A percentile compares a stretch with the other conserved stretches of the same genome.
These are phyloP conservation scores for Nemotelus nigrinus DNA, from an alignment of 2,888 invertebrate species.

Conservation along the genomic window DNA sequence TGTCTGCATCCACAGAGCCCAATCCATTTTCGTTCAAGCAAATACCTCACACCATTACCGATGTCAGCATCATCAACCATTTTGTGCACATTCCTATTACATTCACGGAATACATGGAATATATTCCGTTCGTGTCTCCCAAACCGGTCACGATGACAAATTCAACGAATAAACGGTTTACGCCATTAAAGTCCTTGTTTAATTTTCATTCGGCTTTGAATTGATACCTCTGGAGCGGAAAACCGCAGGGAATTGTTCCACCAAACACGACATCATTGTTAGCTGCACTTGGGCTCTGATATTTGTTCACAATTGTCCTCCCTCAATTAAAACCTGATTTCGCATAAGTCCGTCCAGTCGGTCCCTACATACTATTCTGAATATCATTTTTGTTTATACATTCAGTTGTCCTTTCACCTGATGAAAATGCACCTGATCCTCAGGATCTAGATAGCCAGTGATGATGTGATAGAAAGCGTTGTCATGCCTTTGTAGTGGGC, in stretches of 20 bases:
- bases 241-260: constrained; percentile 48
- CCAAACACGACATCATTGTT: constrained; percentile 47
- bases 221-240: constrained; percentile 49
- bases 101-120: not conserved
- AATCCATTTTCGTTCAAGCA: not conserved
- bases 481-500: not conserved
- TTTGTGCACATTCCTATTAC: constrained; percentile 3
- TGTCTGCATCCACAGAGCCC: not conserved
- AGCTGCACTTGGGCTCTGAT: constrained; percentile 37
- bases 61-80: not conserved
- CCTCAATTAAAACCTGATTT: constrained; percentile 49
- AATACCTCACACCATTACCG: too few species aligned
- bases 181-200: constrained; percentile 46
- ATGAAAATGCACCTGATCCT: constrained; percentile 16
- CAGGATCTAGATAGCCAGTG: not conserved
- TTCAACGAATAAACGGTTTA: constrained; percentile 39
- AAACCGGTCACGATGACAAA: constrained; percentile 33
- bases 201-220: constrained; percentile 48
- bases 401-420: constrained; percentile 35
- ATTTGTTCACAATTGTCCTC: constrained; percentile 48
- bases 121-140: constrained; percentile 7
- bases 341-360: constrained; percentile 31
- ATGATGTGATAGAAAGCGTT: not conserved
- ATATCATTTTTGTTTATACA: constrained; percentile 33
- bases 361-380: not conserved